Base-by-base conservation (phyloP, 2,797 vertebrate genomes). In the Pangasius krempfi region DNA sequence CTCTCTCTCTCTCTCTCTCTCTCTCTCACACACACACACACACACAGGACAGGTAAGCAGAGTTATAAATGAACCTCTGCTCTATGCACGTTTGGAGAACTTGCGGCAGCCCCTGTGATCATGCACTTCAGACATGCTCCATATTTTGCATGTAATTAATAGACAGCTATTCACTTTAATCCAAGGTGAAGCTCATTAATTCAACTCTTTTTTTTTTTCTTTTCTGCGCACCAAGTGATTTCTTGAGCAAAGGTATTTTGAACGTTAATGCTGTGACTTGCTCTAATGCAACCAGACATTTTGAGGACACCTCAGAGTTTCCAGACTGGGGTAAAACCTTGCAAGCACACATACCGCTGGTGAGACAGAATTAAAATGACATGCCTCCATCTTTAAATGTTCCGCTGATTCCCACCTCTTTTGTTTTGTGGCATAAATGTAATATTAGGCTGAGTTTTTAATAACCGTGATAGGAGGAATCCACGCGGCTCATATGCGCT, bases 101-200 rank as follows among this genome's bases (percentile, higher is more conserved):
- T 91, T 88, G 30, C 81, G 78, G 75, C 84, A 78, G 68, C 78
- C 80, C 72, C 84, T 89, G 83, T 91, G 89, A 92, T 91, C 89
- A 88, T 54, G 86, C 54, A 90, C 85, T 86, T 89, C 89, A 90
- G 91, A 89, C 80, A 54, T 90, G 88, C 85, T 89, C 89, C 87
- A 92, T 90, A 91, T 91, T 91, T 90, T 88, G 89, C 91, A 88
- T 90, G 91, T 92, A 91, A 91, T 92, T 91, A 92, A 90, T 91
- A 91, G 90, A 90, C 89, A 84, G 80, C 88, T 87, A 91, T 91
- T 91, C 89, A 80, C 88, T 91, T 84, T 91, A 92, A 92, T 92
- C 90, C 91, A 92, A 90, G 90, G 91, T 91, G 91, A 92, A 89
- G 90, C 90, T 92, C 90, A 91, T 91, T 92, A 92, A 91, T 92